A percentile compares a stretch with the other conserved stretches of the same genome.
phyloP scores from a whole-genome alignment of 2,888 invertebrate species.

The Teinopalpus imperialis region DNA sequence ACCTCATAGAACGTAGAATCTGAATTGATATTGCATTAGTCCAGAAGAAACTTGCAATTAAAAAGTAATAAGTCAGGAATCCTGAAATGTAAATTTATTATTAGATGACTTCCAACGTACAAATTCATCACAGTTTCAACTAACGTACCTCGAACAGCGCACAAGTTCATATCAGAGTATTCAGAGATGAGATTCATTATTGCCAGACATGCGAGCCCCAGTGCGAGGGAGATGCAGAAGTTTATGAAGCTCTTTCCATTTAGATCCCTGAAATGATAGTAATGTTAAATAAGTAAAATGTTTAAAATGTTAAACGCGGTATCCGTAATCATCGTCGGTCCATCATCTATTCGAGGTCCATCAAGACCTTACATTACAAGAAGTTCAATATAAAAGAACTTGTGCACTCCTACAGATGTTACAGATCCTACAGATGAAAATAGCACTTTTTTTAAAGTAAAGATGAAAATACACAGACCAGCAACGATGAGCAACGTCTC shows the following conservation, averaged over 20 bases:
- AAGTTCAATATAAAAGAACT: too few species aligned
- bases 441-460: too few species aligned
- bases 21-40: constrained; percentile 86
- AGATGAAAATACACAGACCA: too few species aligned
- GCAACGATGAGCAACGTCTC: too few species aligned
- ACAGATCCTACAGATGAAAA: too few species aligned
- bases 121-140: too few species aligned
- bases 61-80: constrained; percentile 79
- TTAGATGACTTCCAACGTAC: constrained; percentile 1
- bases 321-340: too few species aligned
- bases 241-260: constrained; percentile 67
- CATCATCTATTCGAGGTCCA: too few species aligned
- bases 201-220: constrained; percentile 50
- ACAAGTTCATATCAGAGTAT: constrained; percentile 53
- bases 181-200: constrained; percentile 49
- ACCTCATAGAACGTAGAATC: constrained; percentile 83
- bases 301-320: too few species aligned
- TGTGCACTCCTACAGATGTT: too few species aligned
- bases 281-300: too few species aligned
- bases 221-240: constrained; percentile 53
- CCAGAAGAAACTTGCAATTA: constrained; percentile 86
- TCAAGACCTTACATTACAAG: too few species aligned
- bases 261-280: constrained; percentile 67
- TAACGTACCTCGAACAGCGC: constrained; percentile 57
- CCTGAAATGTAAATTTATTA: constrained; percentile 55